Evolutionary conservation across 2,888 invertebrate genomes (phyloP), one percentile per base, ranked within the genome.

Genomic region (Aphidoletes aphidimyza): DNA sequence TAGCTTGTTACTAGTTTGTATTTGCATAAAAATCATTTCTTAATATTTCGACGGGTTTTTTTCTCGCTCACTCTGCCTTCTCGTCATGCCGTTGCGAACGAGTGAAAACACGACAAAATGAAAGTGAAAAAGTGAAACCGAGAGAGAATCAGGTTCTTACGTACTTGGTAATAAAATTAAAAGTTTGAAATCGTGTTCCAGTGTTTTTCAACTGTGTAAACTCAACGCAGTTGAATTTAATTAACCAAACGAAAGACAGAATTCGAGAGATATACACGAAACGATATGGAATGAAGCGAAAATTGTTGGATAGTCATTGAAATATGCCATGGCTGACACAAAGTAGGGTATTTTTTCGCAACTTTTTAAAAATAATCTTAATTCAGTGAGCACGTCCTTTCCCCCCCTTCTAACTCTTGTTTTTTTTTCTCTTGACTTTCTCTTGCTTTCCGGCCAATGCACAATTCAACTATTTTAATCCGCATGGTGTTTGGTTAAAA

Each of bases 1-100:
- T 30, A 69, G 69, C 30, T 69, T 69, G 69, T 69, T 69, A 69
- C 69, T n/a, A 69, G 5, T 69, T 69, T 69, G 69, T 69, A 69
- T 69, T 69, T 69, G 69, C 69, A 69, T 69, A n/a, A 69, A 69
- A 69, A 69, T 69, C 69, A 30, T 69, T 69, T 69, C 69, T 30
- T 69, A 69, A 69, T 69, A 69, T 69, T 69, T 69, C 22, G 54
- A 5, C 17, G 14, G 69, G 30, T 34, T 69, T 30, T 69, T 69
- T 69, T 69, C 47, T 11, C 54, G 11, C 19, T 17, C 22, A 2
- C 5, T 22, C 22, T 22, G n/a, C 14, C n/a, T 22, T 22, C 2
- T 54, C 19, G 2, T 17, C 47, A 47, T 47, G 14, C n/a, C n/a
- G n/a, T n/a, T n/a, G n/a, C n/a, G n/a, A n/a, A n/a, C n/a, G n/a